Evolutionary conservation across 1,140 invertebrate species (phyloP).

Genomic region (Reticulitermes speratus): DNA sequence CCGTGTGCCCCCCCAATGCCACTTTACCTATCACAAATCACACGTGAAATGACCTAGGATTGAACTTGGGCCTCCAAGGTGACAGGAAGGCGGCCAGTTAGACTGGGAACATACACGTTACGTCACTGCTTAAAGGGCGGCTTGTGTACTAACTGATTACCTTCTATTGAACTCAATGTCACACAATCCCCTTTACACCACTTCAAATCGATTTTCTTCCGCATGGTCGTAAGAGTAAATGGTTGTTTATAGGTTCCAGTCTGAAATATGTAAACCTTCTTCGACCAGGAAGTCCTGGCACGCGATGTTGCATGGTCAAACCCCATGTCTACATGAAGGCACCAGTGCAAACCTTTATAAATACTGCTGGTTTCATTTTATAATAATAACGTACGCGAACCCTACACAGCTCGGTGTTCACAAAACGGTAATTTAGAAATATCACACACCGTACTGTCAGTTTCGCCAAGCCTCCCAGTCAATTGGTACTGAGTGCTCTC

Average conservation of each 20-base stretch:
- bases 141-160: not conserved
- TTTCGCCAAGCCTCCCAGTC: no score
- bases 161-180: not conserved
- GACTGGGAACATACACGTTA: not conserved
- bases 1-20: no score
- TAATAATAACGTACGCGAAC: not conserved
- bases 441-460: no score
- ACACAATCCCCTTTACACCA: not conserved
- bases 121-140: not conserved
- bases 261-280: not conserved
- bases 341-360: not conserved
- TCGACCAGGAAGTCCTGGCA: not conserved
- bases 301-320: not conserved
- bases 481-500: no score
- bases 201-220: not conserved
- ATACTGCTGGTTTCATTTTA: not conserved
- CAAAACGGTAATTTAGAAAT: not conserved
- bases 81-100: no score
- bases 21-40: no score
- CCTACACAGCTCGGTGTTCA: not conserved
- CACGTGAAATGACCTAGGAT: no score
- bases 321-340: not conserved
- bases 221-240: not conserved
- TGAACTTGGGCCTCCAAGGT: no score
- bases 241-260: constrained; percentile 6